Percentiles rank a stretch among this genome's conserved stretches.
Conservation (phyloP, 2,113 vertebrate species). For the Gadus chalcogrammus region DNA sequence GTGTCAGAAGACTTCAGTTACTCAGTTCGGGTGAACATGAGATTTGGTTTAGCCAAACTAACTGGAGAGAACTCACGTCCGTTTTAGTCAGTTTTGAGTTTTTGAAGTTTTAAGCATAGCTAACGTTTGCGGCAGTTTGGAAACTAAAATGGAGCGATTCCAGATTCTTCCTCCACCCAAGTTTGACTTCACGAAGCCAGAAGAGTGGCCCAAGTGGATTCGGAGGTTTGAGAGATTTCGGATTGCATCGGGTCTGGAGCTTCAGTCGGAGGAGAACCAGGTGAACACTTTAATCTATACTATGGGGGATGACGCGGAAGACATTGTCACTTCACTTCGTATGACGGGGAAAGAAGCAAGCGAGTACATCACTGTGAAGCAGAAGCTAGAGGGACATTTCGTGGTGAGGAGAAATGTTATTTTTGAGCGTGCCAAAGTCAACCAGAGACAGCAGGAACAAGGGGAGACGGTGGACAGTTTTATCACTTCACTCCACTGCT, state of each 20-base stretch:
- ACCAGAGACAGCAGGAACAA: not conserved
- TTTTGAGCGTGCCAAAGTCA: conserved; percentile 9
- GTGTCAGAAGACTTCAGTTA: not conserved
- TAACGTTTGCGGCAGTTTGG: not conserved
- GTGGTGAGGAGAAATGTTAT: conserved; percentile 5
- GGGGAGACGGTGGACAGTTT: conserved; percentile 14
- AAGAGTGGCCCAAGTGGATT: conserved; percentile 10
- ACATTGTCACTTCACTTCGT: not conserved
- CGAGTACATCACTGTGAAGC: not conserved
- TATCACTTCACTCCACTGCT: conserved; percentile 6
- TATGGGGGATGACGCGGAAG: conserved; percentile 8
- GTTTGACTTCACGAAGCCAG: not conserved
- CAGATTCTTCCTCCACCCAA: not conserved
- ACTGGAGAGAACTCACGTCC: not conserved
- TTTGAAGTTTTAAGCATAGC: not conserved
- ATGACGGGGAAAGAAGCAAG: not conserved
- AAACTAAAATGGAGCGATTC: not conserved
- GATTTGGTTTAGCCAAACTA: not conserved
- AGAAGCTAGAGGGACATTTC: not conserved
- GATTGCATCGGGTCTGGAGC: conserved; percentile 8
- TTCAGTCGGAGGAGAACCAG: conserved; percentile 6
- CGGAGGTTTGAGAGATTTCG: no score
- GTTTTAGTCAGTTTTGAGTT: not conserved
- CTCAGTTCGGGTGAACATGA: not conserved
- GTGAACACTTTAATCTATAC: conserved; percentile 17